Base-by-base conservation (phyloP, 2,888 invertebrate species). In the Entomobrya proxima region DNA sequence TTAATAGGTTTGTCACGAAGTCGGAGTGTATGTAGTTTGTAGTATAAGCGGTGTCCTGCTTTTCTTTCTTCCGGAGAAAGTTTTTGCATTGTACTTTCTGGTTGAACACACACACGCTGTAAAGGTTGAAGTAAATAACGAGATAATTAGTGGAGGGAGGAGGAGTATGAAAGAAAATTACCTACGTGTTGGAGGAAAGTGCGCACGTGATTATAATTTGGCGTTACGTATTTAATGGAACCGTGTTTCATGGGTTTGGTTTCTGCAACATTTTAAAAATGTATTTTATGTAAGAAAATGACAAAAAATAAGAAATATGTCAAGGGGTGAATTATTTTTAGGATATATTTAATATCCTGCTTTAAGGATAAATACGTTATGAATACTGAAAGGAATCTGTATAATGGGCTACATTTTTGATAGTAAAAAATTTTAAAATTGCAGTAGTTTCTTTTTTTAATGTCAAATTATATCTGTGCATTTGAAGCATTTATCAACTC, bases 1-100 rank as follows among this genome's bases (percentile, higher is more conserved):
- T 37, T 81, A 72, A 80, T 52, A 55, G 55, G 80, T 55, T 69
- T 80, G 80, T 72, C 69, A 40, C 72, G 37, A 76, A 37, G 52
- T 21, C 7, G 18, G 55, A 21, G 24, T 24, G 6, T 44, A 35
- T 30, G 18, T 2, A n/a, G 18, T 35, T 30, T 21, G 9, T 35
- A n/a, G 15, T 64, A 11, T 37, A 50, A 7, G 6, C 50, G 47
- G 27, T 24, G 7, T 47, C 18, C n/a, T 69, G 64, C 44, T 69
- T 69, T 69, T 21, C 24, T 69, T 69, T 21, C 30, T 50, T n/a
- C 5, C 15, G 9, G 50, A 50, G 15, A 74, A 74, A 74, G 30
- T 50, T 74, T 74, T 30, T 74, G 50, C 72, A 72, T 44, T 44
- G 30, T 47, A n/a, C 40, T 40, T 3, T 35, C 21, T 21, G 21